Evolutionary conservation across 1,140 invertebrate genomes (phyloP), one percentile per base, ranked within the genome.

Genomic region (Ruditapes philippinarum): DNA sequence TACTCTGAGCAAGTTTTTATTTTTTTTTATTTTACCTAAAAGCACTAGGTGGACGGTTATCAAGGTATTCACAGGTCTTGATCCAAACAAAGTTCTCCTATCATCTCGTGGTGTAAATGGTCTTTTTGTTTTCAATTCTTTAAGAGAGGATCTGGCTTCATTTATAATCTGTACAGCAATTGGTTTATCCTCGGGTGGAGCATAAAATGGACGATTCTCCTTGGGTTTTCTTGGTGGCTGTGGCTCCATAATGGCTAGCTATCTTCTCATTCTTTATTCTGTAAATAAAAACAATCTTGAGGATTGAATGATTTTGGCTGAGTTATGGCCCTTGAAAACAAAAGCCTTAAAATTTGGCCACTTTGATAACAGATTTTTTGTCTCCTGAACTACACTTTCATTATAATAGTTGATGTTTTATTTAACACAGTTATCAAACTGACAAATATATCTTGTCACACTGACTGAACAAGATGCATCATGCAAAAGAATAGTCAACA

Each of bases 81-180:
- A 68, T 68, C 97, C 97, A 95, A 97, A 97, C 14, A 98, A 96
- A 4, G 97, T 97, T 70, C 98, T 96, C 84, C 97, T 97, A 40
- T 97, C 97, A 81, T 98, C 97, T 36, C 97, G 96, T 11, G 98
- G 98, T 14, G 98, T 98, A 93, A 97, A 98, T 4, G 98, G 98
- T 40, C 98, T 96, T 85, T 89, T 93, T 60, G 94, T 95, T 42
- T 89, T 89, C 19, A 95, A 65, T 51, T 91, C 92, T 57, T 93
- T 90, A 25, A 95, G 68, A 12, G 94, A 94, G 28, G 91, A 90
- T 22, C 93, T 90, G 22, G 98, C 97, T 96, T 98, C 97, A 92
- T 97, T 97, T 76, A 98, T 98, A 87, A 98, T 98, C 94, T 98
- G 97, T 0, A 97, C 97, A 28, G 97, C 97, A 0, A 97, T 98